Base-by-base conservation (phyloP, 2,113 vertebrate species). In the Dasypus novemcinctus region DNA sequence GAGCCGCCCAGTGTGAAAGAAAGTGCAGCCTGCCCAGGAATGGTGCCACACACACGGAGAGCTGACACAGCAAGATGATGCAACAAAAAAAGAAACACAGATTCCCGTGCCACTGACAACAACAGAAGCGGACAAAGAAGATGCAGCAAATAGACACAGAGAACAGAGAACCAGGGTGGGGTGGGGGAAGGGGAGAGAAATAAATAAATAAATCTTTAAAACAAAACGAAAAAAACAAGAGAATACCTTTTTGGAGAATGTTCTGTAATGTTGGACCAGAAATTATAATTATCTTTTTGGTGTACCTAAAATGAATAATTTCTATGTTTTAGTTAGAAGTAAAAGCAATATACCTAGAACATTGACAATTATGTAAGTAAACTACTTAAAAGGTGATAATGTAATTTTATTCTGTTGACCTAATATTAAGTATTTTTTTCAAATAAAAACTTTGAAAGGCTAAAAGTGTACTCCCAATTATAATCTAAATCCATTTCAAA, bases 401-500 rank as follows among this genome's bases (percentile, higher is more conserved):
- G 2, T 88, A 49, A 41, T 43, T 87, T 93, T 68, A 81, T 86
- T 78, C 23, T 71, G 4, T 72, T 54, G 17, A 54, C 49, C 93
- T 93, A 76, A 78, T 75, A 69, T 36, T 27, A 90, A 63, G 12
- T 61, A 25, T 76, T 89, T 79, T 82, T 94, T 90, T 91, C 38
- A 97, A 95, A 96, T 96, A 93, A 96, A 97, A 95, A 66, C 14
- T 72, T 61, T 92, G 20, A 90, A 87, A 95, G 33, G 59, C 92
- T 61, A 57, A 57, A 57, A 80, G 85, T 33, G 38, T 1, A 59
- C 20, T 82, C 20, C 3, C 20, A 88, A 31, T 43, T 71, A 76
- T 69, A 69, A 76, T 78, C 21, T 43, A 75, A 90, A 83, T 93
- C 80, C 23, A 10, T 75, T 86, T 71, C 15, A 41, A 74, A 93